Conservation (phyloP, 2,113 vertebrate genomes). For the Trematocara macrostoma region DNA sequence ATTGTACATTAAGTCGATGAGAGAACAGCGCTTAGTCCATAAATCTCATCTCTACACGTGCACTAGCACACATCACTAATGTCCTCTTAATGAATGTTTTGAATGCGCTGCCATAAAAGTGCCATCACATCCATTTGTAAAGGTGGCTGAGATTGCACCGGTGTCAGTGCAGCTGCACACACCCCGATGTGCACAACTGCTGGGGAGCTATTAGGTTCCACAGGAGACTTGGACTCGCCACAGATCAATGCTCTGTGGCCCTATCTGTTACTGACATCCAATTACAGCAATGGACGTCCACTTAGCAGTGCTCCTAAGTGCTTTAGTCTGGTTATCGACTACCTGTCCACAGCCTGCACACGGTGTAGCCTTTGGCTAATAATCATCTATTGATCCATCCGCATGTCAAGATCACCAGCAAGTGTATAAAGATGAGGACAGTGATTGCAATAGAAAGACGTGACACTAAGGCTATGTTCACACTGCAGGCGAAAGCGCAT, state of each 20-base stretch:
- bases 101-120: slow-evolving; percentile 47
- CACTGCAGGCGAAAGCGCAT: too few relatives aligned
- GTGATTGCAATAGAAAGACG: background rate
- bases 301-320: slow-evolving; percentile 53
- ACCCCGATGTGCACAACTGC: slow-evolving; percentile 13
- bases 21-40: slow-evolving; percentile 34
- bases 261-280: slow-evolving; percentile 62
- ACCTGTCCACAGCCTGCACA: slow-evolving; percentile 41
- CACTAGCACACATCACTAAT: slow-evolving; percentile 19
- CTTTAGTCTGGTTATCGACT: slow-evolving; percentile 61
- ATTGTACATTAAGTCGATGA: slow-evolving; percentile 47
- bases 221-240: slow-evolving; percentile 39
- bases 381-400: slow-evolving; percentile 49
- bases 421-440: background rate
- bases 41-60: slow-evolving; percentile 38
- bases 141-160: background rate
- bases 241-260: slow-evolving; percentile 56
- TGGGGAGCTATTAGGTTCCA: slow-evolving; percentile 35
- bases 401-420: slow-evolving; percentile 19
- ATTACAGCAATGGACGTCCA: slow-evolving; percentile 56
- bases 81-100: slow-evolving; percentile 61
- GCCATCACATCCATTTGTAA: slow-evolving; percentile 38
- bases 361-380: slow-evolving; percentile 38
- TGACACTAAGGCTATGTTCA: too few relatives aligned
- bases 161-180: background rate